Evolutionary conservation across 2,113 vertebrate species (phyloP).

Genomic region (Cercocebus atys): DNA sequence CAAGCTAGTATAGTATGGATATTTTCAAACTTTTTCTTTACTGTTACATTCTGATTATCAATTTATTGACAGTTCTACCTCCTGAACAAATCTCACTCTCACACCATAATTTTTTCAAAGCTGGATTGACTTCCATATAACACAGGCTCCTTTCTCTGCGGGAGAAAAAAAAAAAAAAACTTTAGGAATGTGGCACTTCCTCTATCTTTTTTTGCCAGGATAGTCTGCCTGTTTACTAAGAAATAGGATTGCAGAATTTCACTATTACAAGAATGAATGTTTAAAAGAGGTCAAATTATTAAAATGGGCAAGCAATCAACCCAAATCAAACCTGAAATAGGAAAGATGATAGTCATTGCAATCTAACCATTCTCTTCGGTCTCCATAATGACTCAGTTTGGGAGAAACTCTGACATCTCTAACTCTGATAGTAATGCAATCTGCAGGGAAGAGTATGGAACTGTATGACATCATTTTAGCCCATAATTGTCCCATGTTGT

Average conservation of each 20-base stretch:
- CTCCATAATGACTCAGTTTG: neutral
- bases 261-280: neutral
- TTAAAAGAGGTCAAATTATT: neutral
- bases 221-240: neutral
- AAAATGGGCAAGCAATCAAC: neutral
- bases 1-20: neutral
- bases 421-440: neutral
- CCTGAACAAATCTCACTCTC: neutral
- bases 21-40: constrained; percentile 7
- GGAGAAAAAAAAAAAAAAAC: constrained; percentile 7
- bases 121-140: neutral
- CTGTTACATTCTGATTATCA: neutral
- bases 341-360: neutral
- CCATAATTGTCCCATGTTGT: neutral
- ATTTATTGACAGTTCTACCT: neutral
- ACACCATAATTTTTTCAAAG: constrained; percentile 4
- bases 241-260: neutral
- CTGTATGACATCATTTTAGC: neutral
- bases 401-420: neutral
- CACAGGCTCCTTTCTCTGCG: neutral
- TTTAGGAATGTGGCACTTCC: neutral
- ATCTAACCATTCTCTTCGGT: neutral
- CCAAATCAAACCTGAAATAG: neutral
- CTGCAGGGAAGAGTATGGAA: neutral
- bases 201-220: neutral